Base-by-base conservation (phyloP, 2,888 invertebrate species). In the Acronicta aceris region DNA sequence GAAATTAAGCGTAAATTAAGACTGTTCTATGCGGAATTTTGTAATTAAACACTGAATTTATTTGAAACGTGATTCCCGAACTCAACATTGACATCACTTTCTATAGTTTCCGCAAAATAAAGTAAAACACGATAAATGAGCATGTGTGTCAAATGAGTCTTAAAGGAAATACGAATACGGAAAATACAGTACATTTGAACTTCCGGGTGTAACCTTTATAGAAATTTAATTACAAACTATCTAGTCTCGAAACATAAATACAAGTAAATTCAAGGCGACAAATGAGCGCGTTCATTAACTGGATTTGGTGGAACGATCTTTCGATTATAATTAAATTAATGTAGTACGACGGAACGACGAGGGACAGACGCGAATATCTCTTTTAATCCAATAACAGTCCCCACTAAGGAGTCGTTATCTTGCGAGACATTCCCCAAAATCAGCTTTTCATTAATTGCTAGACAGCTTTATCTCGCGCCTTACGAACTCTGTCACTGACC, bases 381-480 rank as follows among this genome's bases (percentile, higher is more conserved):
- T 83, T 85, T 83, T 82, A 82, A 83, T 87, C 84, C 85, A 85
- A 84, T 84, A 83, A 85, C 71, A 76, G 66, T 74, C 70, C 74
- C 71, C 77, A 74, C 78, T 72, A 74, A 74, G 74, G 65, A 76
- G 71, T 71, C 83, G 85, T 86, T 89, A 89, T 92, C 91, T 81
- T 71, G 57, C 67, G 76, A 82, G 85, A 87, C 84, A 84, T 87
- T 82, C 79, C 81, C 85, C 84, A 76, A 87, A 89, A 91, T 89
- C 90, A 89, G 90, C 90, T 89, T 88, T 90, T 89, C 90, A 89
- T 92, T 92, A 90, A 92, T 91, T 92, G 90, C 83, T 82, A 71
- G 84, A 81, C 84, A 84, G 83, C 82, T 85, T 89, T 88, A 90
- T 91, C 86, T 84, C 65, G 76, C 64, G 71, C 72, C 78, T 77